These are phyloP conservation scores for Hyposoter didymator DNA, from an alignment of 2,888 invertebrate genomes.

Conservation along the genomic window DNA sequence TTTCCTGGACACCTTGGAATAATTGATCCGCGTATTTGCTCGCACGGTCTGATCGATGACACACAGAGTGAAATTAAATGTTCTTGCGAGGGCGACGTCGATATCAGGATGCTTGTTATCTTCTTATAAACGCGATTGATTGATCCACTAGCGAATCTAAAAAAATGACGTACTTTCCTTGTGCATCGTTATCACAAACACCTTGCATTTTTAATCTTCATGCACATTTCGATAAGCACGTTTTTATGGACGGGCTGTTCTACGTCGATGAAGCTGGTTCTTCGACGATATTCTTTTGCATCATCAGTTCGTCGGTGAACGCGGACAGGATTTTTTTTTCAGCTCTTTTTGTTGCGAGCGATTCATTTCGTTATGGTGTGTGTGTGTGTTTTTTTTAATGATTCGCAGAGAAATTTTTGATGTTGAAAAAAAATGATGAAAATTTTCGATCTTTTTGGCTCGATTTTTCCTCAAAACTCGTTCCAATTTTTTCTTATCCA, in stretches of 20 bases:
- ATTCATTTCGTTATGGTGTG: neutral
- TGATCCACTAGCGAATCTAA: neutral
- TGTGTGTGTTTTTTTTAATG: neutral
- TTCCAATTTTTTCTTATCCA: neutral
- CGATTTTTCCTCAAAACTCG: neutral
- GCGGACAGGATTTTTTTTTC: neutral
- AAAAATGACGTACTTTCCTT: neutral
- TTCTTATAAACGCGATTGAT: constrained; percentile 18
- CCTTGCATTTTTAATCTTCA: constrained; percentile 7
- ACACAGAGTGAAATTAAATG: neutral
- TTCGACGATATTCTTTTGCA: neutral
- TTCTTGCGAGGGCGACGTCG: neutral
- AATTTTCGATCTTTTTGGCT: neutral
- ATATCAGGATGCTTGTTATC: constrained; percentile 42
- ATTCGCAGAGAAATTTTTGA: neutral
- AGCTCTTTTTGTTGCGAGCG: neutral
- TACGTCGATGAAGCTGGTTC: neutral
- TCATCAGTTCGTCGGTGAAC: neutral
- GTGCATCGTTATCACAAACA: constrained; percentile 36
- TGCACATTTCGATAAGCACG: neutral
- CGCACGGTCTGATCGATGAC: constrained; percentile 6
- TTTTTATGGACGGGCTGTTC: neutral
- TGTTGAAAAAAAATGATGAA: neutral
- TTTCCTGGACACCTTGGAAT: neutral
- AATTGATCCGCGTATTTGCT: neutral